Conservation (phyloP, 2,797 vertebrate species). For the Syngnathus acus region DNA sequence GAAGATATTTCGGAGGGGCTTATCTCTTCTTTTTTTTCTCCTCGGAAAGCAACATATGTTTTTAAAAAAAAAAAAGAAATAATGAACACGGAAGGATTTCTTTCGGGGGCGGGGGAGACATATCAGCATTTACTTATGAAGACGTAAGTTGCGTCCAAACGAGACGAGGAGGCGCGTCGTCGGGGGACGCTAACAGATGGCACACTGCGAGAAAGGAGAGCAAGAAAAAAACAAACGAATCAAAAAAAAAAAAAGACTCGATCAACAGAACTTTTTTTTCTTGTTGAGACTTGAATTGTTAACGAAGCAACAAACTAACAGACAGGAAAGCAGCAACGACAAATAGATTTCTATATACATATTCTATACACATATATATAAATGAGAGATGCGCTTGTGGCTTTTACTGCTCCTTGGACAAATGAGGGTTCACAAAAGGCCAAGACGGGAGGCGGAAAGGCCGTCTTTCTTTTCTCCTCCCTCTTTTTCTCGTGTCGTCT, state of each 20-base stretch:
- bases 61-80: constrained; percentile 52
- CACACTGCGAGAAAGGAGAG: constrained; percentile 53
- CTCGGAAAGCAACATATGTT: constrained; percentile 70
- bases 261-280: constrained; percentile 69
- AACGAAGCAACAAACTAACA: constrained; percentile 78
- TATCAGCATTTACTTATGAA: constrained; percentile 77
- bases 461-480: constrained; percentile 69
- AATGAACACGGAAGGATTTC: constrained; percentile 66
- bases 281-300: constrained; percentile 77
- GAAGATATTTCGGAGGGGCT: constrained; percentile 70
- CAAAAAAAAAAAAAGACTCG: constrained; percentile 65
- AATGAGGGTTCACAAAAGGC: constrained; percentile 79
- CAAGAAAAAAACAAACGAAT: constrained; percentile 45
- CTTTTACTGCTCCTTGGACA: constrained; percentile 76
- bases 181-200: constrained; percentile 63
- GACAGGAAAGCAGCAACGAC: constrained; percentile 74
- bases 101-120: constrained; percentile 60
- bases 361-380: constrained; percentile 79
- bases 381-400: constrained; percentile 73
- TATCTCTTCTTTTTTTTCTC: constrained; percentile 54
- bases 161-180: constrained; percentile 45
- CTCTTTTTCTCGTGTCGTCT: constrained; percentile 70
- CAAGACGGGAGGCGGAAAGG: constrained; percentile 69
- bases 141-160: constrained; percentile 53
- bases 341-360: constrained; percentile 82